Evolutionary conservation across 1,140 invertebrate genomes (phyloP), one percentile per base, ranked within the genome.

Genomic region (Heliconius himera): DNA sequence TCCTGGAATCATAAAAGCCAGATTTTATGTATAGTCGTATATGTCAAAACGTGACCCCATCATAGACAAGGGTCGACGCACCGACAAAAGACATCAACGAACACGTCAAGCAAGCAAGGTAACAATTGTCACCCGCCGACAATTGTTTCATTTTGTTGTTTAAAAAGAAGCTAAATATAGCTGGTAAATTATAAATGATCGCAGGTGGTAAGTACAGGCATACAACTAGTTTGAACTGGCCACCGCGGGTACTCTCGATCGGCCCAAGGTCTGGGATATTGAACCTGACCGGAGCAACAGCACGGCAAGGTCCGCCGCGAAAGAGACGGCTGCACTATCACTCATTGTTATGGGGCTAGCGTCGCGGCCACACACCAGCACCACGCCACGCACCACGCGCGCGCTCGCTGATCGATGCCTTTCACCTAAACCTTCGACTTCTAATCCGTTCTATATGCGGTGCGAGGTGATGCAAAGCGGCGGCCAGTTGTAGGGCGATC

Each of bases 231-330:
- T 92, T 89, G 76, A 86, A 91, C 87, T 87, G 89, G 83, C 84
- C 85, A 84, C 86, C 74, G 80, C 77, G 81, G 84, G 88, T 87
- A 87, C 86, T 93, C 89, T 89, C 88, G 87, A 88, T 87, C 89
- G 88, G 87, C 81, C 90, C 91, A 93, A 93, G 91, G 91, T 91
- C 91, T 93, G 93, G 92, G 91, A 92, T 94, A 92, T 94, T 94
- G 91, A 94, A 94, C 91, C 88, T 93, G 87, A 83, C 86, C 87
- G 90, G 89, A 88, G 88, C 90, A 90, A 90, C 89, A 90, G 88
- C 89, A 91, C 89, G 82, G 79, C 90, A 89, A 89, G 88, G 88
- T 87, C 86, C 87, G 88, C 86, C 88, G 90, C 87, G 91, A 92
- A 88, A 91, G 91, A 87, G 90, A 92, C 88, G 90, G 90, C 89